phyloP scores from a whole-genome alignment of 2,113 vertebrate species.

The Tragelaphus strepsiceros region DNA sequence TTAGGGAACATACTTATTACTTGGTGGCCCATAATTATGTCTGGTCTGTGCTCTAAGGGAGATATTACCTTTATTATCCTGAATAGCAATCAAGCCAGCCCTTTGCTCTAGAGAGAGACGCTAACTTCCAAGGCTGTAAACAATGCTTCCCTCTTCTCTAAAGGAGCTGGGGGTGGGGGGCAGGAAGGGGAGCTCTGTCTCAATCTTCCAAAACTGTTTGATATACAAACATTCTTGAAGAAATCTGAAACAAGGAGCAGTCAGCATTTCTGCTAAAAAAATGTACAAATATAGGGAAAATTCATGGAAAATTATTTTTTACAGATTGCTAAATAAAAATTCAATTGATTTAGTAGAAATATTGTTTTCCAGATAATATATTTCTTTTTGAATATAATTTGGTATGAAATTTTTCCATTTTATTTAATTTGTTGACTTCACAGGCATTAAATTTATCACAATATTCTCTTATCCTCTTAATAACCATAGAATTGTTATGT shows the following conservation, averaged over 20 bases:
- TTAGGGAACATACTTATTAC: neutral
- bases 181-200: neutral
- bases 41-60: neutral
- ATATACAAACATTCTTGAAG: neutral
- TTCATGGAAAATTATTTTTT: neutral
- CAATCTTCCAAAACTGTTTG: neutral
- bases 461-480: neutral
- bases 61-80: neutral
- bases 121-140: neutral
- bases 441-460: neutral
- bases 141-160: neutral
- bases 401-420: neutral
- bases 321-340: neutral
- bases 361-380: neutral
- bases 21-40: neutral
- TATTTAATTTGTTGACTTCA: neutral
- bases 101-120: neutral
- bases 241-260: neutral
- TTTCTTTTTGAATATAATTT: neutral
- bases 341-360: neutral
- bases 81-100: accelerated
- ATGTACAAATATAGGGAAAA: neutral
- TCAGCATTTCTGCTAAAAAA: neutral
- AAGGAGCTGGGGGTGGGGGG: neutral
- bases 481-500: neutral